Evolutionary conservation across 2,797 vertebrate genomes (phyloP), one percentile per base, ranked within the genome.

Genomic region (Karalla daura): DNA sequence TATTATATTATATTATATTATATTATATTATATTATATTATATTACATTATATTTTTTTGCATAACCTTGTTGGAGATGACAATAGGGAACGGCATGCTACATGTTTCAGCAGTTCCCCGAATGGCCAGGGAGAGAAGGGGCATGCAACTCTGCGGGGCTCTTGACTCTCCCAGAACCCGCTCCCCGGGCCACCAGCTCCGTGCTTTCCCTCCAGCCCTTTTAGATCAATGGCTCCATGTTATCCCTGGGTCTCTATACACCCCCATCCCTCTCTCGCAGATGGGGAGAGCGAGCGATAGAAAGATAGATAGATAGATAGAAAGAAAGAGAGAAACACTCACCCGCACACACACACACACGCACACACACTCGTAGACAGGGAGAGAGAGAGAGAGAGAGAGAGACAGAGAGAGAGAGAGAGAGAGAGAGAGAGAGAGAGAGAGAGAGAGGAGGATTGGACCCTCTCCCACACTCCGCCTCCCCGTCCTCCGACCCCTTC

Each of bases 61-160:
- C 7, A 2, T 15, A 11, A 39, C 4, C 6, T 14, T 5, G 12
- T 9, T 9, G 27, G n/a, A 30, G 3, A 24, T 3, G 9, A 17
- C 4, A 13, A 15, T 27, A 36, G 4, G 40, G 27, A 46, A 1
- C n/a, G n/a, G n/a, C n/a, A 4, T 7, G 13, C 7, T 35, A 4
- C 3, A 3, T 12, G 2, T 25, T 12, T 17, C 18, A 15, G 23
- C 30, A 46, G 17, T 86, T 70, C 78, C 72, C 2, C 12, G 2
- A 41, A 61, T 68, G 46, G 72, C 86, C 88, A 85, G 47, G 86
- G 86, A 55, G 75, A 85, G 85, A 83, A 85, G 80, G 11, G 85
- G 72, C 83, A 79, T 64, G 77, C 74, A 86, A 64, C 39, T 58
- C 23, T 5, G 20, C 25, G 30, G n/a, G 62, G 50, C 40, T 60